Percentiles rank a stretch among this genome's conserved stretches.
Evolutionary conservation across 2,888 invertebrate species (phyloP).

Genomic region (Therioaphis trifolii): DNA sequence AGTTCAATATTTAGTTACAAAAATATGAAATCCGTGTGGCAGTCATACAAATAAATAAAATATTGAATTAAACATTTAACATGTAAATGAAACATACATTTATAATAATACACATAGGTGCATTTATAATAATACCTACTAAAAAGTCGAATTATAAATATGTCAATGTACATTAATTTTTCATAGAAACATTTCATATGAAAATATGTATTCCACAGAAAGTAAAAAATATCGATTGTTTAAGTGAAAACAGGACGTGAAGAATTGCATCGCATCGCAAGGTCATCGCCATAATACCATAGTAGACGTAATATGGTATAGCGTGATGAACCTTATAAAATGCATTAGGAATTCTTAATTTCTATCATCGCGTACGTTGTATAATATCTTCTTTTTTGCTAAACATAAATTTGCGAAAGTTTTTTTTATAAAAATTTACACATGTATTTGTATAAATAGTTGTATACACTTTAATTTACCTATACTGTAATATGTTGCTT

Average conservation of each 20-base stretch:
- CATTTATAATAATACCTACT: background rate
- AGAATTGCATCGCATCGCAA: background rate
- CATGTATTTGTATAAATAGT: too few relatives aligned
- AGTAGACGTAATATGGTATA: background rate
- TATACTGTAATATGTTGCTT: too few relatives aligned
- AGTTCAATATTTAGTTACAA: too few relatives aligned
- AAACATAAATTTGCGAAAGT: too few relatives aligned
- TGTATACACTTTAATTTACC: too few relatives aligned
- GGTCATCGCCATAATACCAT: conserved; percentile 23
- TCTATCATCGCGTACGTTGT: background rate
- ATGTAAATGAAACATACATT: background rate
- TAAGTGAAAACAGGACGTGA: conserved; percentile 24
- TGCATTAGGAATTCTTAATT: conserved; percentile 26
- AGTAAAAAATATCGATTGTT: conserved; percentile 23
- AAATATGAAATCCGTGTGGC: background rate
- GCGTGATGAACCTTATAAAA: conserved; percentile 6
- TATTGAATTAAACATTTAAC: background rate
- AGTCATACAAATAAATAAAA: background rate
- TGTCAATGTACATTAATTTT: background rate
- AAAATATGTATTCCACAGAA: background rate
- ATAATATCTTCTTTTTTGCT: background rate
- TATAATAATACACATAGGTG: background rate
- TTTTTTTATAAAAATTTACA: too few relatives aligned
- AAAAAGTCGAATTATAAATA: background rate
- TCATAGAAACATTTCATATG: background rate